Evolutionary conservation across 2,797 vertebrate species (phyloP), one percentile per base, ranked within the genome.

Genomic region (Harpagifer antarcticus): DNA sequence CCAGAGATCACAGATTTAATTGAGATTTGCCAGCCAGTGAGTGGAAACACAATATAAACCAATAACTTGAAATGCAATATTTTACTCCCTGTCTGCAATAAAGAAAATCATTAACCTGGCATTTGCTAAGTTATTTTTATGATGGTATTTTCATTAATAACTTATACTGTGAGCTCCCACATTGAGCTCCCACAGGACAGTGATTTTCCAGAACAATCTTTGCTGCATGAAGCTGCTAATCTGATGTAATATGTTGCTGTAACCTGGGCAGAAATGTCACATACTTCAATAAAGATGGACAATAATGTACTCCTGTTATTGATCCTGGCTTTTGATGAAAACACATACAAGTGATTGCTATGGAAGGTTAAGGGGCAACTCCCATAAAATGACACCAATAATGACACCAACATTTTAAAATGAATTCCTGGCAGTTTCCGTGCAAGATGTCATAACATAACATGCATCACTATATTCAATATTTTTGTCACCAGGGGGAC

Each of bases 251-350:
- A 9, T 37, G 33, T 37, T 37, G 33, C 33, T 37, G 33, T 37
- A 37, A 37, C 33, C 33, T 37, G 33, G 33, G 33, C 7, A 37
- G 33, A 37, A 1, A 37, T 37, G 0, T 37, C 6, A 37, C 8
- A 37, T 37, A 37, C 33, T 7, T 37, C 33, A 37, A 37, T 9
- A 37, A 37, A 37, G 33, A 37, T 37, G 33, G 8, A 37, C 33
- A 9, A 37, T 37, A 37, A 37, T 37, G 6, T 37, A 37, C 33
- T 37, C 33, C 33, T 37, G 8, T 6, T 72, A 9, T 76, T 60
- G 47, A 42, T 69, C 27, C 57, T 71, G 61, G 11, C 13, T 55
- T 62, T 69, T 68, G 79, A 37, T 62, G 72, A 68, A 81, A 37
- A 47, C 20, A 71, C 45, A 8, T 49, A 31, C 31, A 61, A 17